Percentiles rank a stretch among this genome's conserved stretches.
These are phyloP conservation scores for Chlorodrepanis virens DNA, from an alignment of 2,113 vertebrate species.

Conservation along the genomic window DNA sequence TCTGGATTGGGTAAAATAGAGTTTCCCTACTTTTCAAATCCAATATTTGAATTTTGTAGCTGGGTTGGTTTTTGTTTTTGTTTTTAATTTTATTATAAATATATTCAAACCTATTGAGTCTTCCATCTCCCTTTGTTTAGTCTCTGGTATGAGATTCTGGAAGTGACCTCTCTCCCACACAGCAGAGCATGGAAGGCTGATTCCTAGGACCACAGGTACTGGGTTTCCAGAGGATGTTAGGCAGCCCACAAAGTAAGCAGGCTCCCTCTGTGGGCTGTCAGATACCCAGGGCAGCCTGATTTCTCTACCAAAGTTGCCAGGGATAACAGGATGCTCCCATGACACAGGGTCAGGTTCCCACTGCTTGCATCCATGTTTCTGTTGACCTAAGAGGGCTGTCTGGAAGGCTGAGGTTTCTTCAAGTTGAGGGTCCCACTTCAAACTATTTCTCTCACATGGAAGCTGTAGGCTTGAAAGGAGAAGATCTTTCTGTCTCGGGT, in stretches of 20 bases:
- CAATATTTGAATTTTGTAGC: not conserved
- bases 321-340: slow-evolving; percentile 37
- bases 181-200: not conserved
- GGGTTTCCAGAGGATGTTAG: not conserved
- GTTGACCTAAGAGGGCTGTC: not conserved
- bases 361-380: not conserved
- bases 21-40: not conserved
- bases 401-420: not conserved
- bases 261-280: not conserved
- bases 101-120: not conserved
- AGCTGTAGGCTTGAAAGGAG: not conserved
- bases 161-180: not conserved
- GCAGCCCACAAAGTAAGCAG: not conserved
- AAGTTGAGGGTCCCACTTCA: not conserved
- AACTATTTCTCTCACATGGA: not conserved
- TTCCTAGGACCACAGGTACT: not conserved
- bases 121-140: not conserved
- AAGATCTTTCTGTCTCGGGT: not conserved
- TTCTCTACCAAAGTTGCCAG: not conserved
- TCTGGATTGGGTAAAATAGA: not conserved
- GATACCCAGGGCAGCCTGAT: not conserved
- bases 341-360: slow-evolving; percentile 10
- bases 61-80: not conserved
- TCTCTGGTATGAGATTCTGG: not conserved
- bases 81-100: not conserved